A percentile compares a stretch with the other conserved stretches of the same genome.
Evolutionary conservation across 2,797 vertebrate species (phyloP).

Genomic region (Okamejei kenojei): DNA sequence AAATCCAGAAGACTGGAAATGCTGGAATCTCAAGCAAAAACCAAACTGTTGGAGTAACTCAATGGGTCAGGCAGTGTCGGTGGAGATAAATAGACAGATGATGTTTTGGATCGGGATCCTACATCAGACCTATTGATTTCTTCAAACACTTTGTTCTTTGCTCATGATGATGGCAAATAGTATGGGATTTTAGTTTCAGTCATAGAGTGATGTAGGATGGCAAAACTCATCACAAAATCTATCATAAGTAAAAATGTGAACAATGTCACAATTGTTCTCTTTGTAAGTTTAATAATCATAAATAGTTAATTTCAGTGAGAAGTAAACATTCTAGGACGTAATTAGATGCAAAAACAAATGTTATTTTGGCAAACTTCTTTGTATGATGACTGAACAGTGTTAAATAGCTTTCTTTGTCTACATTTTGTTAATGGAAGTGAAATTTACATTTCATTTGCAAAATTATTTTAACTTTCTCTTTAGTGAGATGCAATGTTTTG

Average conservation of each 20-base stretch:
- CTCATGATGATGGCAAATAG: background rate
- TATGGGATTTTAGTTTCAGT: background rate
- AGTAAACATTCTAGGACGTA: background rate
- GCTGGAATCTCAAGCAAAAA: too few species aligned
- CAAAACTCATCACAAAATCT: background rate
- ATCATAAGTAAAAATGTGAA: background rate
- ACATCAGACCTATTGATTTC: too few species aligned
- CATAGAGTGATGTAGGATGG: background rate
- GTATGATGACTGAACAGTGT: background rate
- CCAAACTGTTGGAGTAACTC: too few species aligned
- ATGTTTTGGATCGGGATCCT: too few species aligned
- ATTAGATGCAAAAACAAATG: background rate
- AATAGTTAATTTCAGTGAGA: background rate
- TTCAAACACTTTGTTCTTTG: too few species aligned
- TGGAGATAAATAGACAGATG: too few species aligned
- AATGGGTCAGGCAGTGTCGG: too few species aligned
- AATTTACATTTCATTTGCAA: background rate
- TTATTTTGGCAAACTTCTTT: background rate
- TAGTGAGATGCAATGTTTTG: background rate
- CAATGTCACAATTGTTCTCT: background rate
- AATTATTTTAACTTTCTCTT: background rate
- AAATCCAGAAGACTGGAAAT: too few species aligned
- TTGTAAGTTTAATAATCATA: background rate
- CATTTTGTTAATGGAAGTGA: background rate
- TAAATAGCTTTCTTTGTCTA: background rate